Evolutionary conservation across 2,888 invertebrate species (phyloP), one percentile per base, ranked within the genome.

Genomic region (Polylopha cassiicola): DNA sequence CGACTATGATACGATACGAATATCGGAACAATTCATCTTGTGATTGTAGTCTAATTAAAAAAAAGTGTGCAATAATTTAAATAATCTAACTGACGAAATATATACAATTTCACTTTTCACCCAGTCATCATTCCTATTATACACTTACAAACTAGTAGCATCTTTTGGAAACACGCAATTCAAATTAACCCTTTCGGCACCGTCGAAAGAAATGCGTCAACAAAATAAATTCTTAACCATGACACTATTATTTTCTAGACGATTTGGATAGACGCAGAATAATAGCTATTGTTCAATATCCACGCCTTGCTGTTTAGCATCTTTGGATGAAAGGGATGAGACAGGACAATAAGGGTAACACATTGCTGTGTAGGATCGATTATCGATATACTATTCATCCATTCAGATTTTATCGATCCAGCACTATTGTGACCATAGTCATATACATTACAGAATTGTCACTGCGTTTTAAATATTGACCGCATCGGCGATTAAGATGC

Each of bases 331-430:
- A 66, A 68, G 71, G 73, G 73, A 65, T 71, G 71, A 42, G 82
- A 82, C 82, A 81, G 77, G 58, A 81, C 82, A 84, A 84, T 84
- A 74, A 73, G 72, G 69, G 73, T 68, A 71, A 73, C 72, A 69
- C 58, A 60, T 62, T 61, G 56, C 50, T 61, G 56, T 54, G 55
- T 55, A 44, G 48, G 56, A 68, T 67, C 63, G 61, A 64, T 64
- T 63, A 68, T 73, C 77, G 71, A 73, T 73, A 61, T 55, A 63
- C 55, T 63, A 70, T 73, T 74, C 64, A 65, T 50, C 60, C 63
- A 68, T 73, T 73, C 70, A 70, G 80, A 82, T 82, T 66, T 48
- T 66, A 74, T 75, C 73, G 68, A 73, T 57, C 60, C 61, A 65
- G 70, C 63, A 51, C 65, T 61, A 70, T 79, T 76, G 76, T 78